phyloP scores from a whole-genome alignment of 1,140 invertebrate genomes.

The Pseudachorutes palmiensis region DNA sequence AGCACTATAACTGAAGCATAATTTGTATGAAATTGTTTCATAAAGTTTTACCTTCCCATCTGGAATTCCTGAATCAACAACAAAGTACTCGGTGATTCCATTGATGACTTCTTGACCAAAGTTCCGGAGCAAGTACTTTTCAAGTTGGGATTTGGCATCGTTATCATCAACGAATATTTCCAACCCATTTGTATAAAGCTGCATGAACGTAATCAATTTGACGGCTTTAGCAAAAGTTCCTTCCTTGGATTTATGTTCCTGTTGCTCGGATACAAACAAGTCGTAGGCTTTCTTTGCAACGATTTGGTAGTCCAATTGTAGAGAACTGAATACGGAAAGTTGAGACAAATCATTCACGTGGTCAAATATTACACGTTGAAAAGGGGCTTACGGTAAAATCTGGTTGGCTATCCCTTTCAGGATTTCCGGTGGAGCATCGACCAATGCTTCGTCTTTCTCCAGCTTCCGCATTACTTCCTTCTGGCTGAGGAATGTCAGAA shows the following conservation, averaged over 20 bases:
- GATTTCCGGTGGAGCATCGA: constrained; percentile 47
- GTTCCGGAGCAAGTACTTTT: constrained; percentile 31
- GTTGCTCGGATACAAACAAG: constrained; percentile 29
- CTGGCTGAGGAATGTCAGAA: constrained; percentile 56
- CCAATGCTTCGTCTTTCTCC: constrained; percentile 49
- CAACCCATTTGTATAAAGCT: constrained; percentile 30
- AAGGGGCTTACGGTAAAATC: constrained; percentile 42
- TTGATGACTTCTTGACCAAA: constrained; percentile 28
- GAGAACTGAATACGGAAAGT: constrained; percentile 18
- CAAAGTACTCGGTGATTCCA: constrained; percentile 17
- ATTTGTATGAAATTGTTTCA: constrained; percentile 11
- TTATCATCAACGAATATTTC: constrained; percentile 31
- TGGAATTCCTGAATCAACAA: constrained; percentile 30
- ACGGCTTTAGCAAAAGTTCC: constrained; percentile 24
- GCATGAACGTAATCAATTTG: constrained; percentile 22
- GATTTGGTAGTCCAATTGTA: constrained; percentile 32
- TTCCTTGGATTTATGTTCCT: constrained; percentile 26
- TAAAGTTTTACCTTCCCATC: constrained; percentile 36
- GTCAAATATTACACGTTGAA: constrained; percentile 18
- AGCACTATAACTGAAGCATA: not conserved
- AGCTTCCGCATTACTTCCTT: constrained; percentile 54
- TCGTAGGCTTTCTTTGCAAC: constrained; percentile 30
- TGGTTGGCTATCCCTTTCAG: constrained; percentile 43
- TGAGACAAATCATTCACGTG: no score
- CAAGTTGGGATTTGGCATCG: constrained; percentile 25